Base-by-base conservation (phyloP, 1,140 invertebrate species). In the Sminthurinus signatus region DNA sequence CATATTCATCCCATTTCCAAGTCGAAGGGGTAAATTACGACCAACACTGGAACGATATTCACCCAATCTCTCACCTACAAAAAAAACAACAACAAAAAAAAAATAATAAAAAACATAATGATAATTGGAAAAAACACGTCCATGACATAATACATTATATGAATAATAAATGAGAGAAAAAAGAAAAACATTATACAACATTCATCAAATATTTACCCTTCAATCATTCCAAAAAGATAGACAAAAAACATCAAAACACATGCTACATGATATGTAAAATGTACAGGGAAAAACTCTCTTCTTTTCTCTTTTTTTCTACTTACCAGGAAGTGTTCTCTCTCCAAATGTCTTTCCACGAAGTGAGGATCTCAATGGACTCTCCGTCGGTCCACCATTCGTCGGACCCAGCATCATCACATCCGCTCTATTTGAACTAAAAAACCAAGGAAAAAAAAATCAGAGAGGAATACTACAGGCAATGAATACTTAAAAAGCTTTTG, bases 261-360 rank as follows among this genome's bases (percentile, higher is more conserved):
- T 8, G 15, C 32, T 36, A 15, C 15, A 36, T n/a, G n/a, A n/a
- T n/a, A n/a, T n/a, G n/a, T n/a, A n/a, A n/a, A n/a, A n/a, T n/a
- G n/a, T n/a, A n/a, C n/a, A n/a, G n/a, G n/a, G n/a, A n/a, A n/a
- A n/a, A n/a, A n/a, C n/a, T n/a, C n/a, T n/a, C n/a, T n/a, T n/a
- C n/a, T n/a, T n/a, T n/a, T n/a, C n/a, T n/a, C n/a, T n/a, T n/a
- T n/a, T 29, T 60, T 25, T 8, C 19, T 36, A 57, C 61, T 67
- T 59, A 72, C 70, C 70, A 64, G 70, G 67, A 56, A 72, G 65
- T 39, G 70, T 65, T 55, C 70, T 43, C 39, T 72, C 70, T 17
- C 70, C 70, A 55, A 72, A 72, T 36, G 70, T 72, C 54, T 72
- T 72, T 28, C 70, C 70, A 50, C 70, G 63, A n/a, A n/a, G n/a